Evolutionary conservation across 2,888 invertebrate species (phyloP).

Genomic region (Heliconius charithonia): DNA sequence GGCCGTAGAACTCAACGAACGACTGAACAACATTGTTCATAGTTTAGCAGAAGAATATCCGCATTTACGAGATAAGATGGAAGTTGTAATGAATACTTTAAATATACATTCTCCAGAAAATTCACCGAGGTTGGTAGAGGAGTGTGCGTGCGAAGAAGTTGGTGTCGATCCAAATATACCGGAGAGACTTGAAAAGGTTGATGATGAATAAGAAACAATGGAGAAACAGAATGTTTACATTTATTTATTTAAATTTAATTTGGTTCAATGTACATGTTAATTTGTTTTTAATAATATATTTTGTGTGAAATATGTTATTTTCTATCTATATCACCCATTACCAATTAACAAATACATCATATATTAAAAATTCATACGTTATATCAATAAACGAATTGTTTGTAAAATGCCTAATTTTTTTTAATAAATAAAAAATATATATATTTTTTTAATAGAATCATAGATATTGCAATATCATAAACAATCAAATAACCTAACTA

Average conservation of each 20-base stretch:
- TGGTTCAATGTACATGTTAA: neutral
- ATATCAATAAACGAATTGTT: neutral
- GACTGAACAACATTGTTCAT: slow-evolving; percentile 83
- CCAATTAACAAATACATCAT: neutral
- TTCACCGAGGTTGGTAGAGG: slow-evolving; percentile 60
- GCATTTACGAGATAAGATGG: slow-evolving; percentile 70
- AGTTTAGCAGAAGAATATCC: slow-evolving; percentile 86
- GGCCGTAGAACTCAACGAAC: slow-evolving; percentile 83
- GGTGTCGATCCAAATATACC: slow-evolving; percentile 24
- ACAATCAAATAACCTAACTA: neutral
- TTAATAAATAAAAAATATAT: too few species aligned
- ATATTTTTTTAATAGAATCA: too few species aligned
- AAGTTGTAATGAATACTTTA: slow-evolving; percentile 77
- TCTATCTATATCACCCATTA: slow-evolving; percentile 5
- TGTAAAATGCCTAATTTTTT: neutral
- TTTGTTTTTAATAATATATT: neutral
- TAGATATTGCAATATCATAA: neutral
- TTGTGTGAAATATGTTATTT: neutral
- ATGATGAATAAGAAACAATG: slow-evolving; percentile 21
- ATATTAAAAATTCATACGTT: neutral
- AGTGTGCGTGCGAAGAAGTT: slow-evolving; percentile 45
- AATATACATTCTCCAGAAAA: slow-evolving; percentile 66
- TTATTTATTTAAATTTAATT: slow-evolving; percentile 34
- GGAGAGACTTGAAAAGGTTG: slow-evolving; percentile 35
- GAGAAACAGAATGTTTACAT: slow-evolving; percentile 41